Conservation (phyloP, 1,140 invertebrate genomes). For the Tribolium madens region DNA sequence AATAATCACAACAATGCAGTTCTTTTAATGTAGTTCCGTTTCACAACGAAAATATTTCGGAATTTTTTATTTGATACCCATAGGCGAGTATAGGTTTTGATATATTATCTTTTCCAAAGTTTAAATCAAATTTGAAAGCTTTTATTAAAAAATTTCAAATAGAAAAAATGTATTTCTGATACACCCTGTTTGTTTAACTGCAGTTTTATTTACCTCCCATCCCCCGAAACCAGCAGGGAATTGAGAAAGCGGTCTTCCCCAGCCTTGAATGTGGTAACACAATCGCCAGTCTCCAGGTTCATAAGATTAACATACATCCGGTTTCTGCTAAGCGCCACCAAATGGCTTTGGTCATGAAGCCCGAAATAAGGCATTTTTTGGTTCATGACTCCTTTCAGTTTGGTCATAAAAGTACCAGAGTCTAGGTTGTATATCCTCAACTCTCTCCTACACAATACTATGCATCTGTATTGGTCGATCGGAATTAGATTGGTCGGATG, state of each 20-base stretch:
- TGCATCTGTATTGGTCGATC: constrained; percentile 78
- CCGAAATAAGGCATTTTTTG: constrained; percentile 93
- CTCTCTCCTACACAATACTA: constrained; percentile 85
- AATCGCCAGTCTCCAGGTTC: constrained; percentile 84
- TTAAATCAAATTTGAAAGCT: too few species aligned
- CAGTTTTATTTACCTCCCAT: constrained; percentile 77
- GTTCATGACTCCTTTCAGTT: constrained; percentile 90
- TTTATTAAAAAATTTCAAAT: too few species aligned
- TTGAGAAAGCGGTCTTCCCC: constrained; percentile 90
- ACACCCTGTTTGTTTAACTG: too few species aligned
- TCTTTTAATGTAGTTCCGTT: too few species aligned
- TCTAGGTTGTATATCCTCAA: constrained; percentile 84
- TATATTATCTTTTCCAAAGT: too few species aligned
- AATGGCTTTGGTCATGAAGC: constrained; percentile 81
- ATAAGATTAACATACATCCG: constrained; percentile 93
- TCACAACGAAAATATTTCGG: too few species aligned
- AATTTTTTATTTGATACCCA: too few species aligned
- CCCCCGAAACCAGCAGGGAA: constrained; percentile 86
- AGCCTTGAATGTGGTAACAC: constrained; percentile 89
- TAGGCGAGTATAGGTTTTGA: too few species aligned
- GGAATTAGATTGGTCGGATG: constrained; percentile 78
- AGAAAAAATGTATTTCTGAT: too few species aligned
- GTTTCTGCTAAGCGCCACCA: constrained; percentile 86
- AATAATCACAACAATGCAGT: too few species aligned
- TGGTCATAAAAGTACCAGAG: constrained; percentile 76